These are phyloP conservation scores for Alethe castanea DNA, from an alignment of 2,113 vertebrate species.

Conservation along the genomic window DNA sequence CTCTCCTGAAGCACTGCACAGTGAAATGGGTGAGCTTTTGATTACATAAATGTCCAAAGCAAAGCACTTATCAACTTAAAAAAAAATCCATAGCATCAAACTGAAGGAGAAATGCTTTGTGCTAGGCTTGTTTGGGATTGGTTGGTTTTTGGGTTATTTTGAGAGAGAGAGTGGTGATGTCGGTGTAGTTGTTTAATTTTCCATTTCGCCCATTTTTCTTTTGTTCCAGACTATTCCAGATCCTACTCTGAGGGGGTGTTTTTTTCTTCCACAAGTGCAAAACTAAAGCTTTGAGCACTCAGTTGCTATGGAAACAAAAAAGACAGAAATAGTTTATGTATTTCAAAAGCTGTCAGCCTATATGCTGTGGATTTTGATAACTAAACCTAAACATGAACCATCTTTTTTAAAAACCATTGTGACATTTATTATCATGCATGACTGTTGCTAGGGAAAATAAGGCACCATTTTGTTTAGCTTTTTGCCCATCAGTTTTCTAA, in stretches of 20 bases:
- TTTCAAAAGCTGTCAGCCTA: constrained; percentile 80
- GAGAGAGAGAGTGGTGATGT: not conserved
- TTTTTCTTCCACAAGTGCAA: constrained; percentile 65
- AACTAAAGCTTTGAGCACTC: constrained; percentile 75
- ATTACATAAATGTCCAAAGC: not conserved
- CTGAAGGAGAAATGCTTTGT: not conserved
- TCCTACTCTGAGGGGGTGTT: constrained; percentile 32
- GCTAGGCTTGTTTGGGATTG: not conserved
- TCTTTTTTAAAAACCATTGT: constrained; percentile 39
- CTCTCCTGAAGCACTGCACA: not conserved
- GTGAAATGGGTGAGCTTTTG: not conserved
- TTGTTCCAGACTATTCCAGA: constrained; percentile 74
- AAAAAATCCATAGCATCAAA: not conserved
- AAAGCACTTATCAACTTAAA: not conserved
- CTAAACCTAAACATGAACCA: constrained; percentile 73
- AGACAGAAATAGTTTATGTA: constrained; percentile 79
- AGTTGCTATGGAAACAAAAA: constrained; percentile 80
- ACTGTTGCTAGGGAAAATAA: constrained; percentile 64
- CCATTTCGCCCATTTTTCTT: constrained; percentile 60
- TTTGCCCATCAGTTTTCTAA: constrained; percentile 50
- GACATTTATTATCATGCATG: constrained; percentile 56
- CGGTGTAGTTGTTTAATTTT: constrained; percentile 41
- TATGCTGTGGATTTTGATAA: constrained; percentile 80
- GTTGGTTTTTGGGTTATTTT: not conserved
- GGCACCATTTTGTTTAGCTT: constrained; percentile 51